Conservation (phyloP, 1,140 invertebrate genomes). For the Geopemphigus sp. region DNA sequence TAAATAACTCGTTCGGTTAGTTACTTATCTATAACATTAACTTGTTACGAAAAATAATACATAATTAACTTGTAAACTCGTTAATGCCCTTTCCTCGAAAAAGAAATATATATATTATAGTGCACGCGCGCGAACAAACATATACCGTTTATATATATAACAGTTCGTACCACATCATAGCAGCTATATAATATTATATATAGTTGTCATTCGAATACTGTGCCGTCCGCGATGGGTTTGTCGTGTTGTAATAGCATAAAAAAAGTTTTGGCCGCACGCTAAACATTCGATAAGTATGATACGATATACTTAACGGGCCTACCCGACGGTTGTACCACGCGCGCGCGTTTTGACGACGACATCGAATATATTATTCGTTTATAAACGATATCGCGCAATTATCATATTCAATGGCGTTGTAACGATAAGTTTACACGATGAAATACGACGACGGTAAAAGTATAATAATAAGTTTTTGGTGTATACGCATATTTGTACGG, state of each 20-base stretch:
- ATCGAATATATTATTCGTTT: background rate
- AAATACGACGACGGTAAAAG: too few relatives aligned
- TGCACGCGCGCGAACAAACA: too few relatives aligned
- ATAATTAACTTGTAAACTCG: too few relatives aligned
- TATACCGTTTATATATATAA: too few relatives aligned
- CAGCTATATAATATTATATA: background rate
- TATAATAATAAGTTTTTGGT: background rate
- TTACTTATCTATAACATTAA: too few relatives aligned
- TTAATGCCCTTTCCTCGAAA: background rate
- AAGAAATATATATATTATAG: background rate
- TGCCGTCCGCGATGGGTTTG: background rate
- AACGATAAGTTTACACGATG: background rate
- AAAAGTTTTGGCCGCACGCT: conserved; percentile 3
- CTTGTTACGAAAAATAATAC: too few relatives aligned
- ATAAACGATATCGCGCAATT: background rate
- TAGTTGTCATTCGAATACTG: background rate
- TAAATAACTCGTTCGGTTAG: too few relatives aligned
- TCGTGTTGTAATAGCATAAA: conserved; percentile 13
- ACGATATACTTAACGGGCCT: too few relatives aligned
- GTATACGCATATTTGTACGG: background rate
- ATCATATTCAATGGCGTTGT: background rate
- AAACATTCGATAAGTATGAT: background rate
- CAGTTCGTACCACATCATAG: too few relatives aligned
- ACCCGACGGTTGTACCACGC: background rate
- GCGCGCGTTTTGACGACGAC: background rate